A percentile compares a stretch with the other conserved stretches of the same genome.
Evolutionary conservation across 1,140 invertebrate species (phyloP).

Genomic region (Drosophila arizonae): DNA sequence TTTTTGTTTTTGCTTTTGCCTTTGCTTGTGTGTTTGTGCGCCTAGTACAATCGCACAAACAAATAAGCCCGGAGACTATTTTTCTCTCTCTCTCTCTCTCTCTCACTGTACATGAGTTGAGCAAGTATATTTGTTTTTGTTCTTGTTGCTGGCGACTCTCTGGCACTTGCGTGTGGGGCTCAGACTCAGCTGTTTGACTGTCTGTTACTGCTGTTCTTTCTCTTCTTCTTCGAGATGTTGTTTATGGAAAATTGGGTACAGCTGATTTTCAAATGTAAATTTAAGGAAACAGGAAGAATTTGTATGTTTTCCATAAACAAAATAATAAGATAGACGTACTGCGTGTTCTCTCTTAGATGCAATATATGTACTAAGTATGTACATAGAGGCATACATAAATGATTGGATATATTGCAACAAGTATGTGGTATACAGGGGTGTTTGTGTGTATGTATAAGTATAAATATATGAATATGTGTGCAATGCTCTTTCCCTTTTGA

Average conservation of each 20-base stretch:
- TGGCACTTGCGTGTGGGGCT: slow-evolving; percentile 50
- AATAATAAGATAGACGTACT: neutral
- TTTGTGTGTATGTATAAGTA: neutral
- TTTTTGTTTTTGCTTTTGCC: slow-evolving; percentile 60
- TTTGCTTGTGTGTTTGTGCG: slow-evolving; percentile 36
- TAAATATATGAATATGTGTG: slow-evolving; percentile 1
- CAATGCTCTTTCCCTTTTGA: slow-evolving; percentile 23
- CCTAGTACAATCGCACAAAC: slow-evolving; percentile 40
- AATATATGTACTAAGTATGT: neutral
- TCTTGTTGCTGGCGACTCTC: slow-evolving; percentile 36
- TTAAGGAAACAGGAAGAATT: slow-evolving; percentile 13
- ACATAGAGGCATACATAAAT: neutral
- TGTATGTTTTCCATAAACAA: slow-evolving; percentile 13
- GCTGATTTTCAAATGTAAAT: slow-evolving; percentile 39
- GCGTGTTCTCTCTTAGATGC: neutral
- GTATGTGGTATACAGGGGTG: neutral
- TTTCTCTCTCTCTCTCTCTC: neutral
- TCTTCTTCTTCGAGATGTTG: slow-evolving; percentile 10
- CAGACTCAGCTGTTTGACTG: slow-evolving; percentile 47
- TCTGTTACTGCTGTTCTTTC: neutral
- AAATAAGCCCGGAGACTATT: slow-evolving; percentile 17
- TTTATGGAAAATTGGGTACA: slow-evolving; percentile 33
- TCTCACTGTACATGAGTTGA: slow-evolving; percentile 18
- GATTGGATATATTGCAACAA: slow-evolving; percentile 1
- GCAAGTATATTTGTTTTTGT: slow-evolving; percentile 6